Base-by-base conservation (phyloP, 2,888 invertebrate species). In the Cheilosia grossa region DNA sequence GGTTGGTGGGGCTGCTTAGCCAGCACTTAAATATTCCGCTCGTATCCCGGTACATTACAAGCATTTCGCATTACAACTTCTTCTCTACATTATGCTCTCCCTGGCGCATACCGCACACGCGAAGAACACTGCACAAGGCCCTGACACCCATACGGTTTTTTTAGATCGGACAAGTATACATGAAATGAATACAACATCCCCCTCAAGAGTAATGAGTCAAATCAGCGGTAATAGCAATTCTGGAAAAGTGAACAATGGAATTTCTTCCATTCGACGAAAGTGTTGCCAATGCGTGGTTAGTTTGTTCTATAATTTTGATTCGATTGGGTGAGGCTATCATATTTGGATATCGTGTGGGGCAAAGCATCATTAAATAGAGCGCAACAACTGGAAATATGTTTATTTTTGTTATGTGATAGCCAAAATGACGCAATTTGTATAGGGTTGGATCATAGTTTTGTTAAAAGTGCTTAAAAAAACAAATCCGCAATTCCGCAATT, bases 141-240 rank as follows among this genome's bases (percentile, higher is more conserved):
- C 59, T 79, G 63, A 74, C 67, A 80, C 53, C 37, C 64, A 59
- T 64, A 47, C 47, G 51, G 49, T 69, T 54, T 64, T 54, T 64
- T 40, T 21, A 51, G 61, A 69, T 72, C 21, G 15, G 21, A 63
- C 15, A 47, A 63, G 54, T 54, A 33, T 56, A 59, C 51, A 66
- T 42, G 19, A 27, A 58, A 64, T 33, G 47, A 53, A 33, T 80
- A 73, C 47, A 66, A 70, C 64, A 80, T 59, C 74, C 83, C 69
- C 54, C 47, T 75, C 21, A 64, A 72, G 56, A 56, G 13, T 64
- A 59, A 70, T 40, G 37, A 69, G 47, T 47, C 69, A 61, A 69
- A 33, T 59, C 67, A 51, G 15, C 19, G 27, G 56, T 15, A 33
- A 10, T 24, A 37, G 61, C 15, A 24, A 2, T 63, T 56, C 63